These are phyloP conservation scores for Phortica magna DNA, from an alignment of 2,888 invertebrate species.

Conservation along the genomic window DNA sequence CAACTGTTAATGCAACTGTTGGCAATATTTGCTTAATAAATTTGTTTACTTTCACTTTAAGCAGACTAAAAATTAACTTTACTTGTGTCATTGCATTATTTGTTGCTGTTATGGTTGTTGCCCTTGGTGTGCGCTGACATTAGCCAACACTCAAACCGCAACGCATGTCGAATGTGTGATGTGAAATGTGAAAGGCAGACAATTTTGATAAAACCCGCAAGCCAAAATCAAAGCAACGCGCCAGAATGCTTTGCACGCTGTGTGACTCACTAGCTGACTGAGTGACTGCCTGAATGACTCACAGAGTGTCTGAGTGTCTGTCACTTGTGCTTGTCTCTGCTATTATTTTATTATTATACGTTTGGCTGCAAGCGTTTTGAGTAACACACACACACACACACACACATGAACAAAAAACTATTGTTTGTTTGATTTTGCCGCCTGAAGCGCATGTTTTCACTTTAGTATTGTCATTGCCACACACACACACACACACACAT, in stretches of 20 bases:
- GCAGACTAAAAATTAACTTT: no score
- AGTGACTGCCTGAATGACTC: not conserved
- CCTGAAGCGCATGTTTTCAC: not conserved
- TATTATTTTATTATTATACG: constrained; percentile 5
- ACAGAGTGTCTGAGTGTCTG: not conserved
- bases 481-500: constrained; percentile 1
- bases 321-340: not conserved
- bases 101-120: no score
- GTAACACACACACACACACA: constrained; percentile 7
- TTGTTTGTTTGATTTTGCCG: not conserved
- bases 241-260: no score
- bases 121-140: no score
- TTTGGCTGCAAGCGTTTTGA: not conserved
- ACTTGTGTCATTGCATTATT: no score
- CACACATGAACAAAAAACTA: not conserved
- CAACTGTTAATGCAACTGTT: not conserved
- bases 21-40: no score
- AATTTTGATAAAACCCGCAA: no score
- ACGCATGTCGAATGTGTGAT: no score
- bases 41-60: no score
- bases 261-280: not conserved
- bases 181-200: no score
- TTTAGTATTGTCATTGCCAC: not conserved
- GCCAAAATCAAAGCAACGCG: no score
- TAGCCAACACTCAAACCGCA: no score